Evolutionary conservation across 2,888 invertebrate species (phyloP), one percentile per base, ranked within the genome.

Genomic region (Anticlea derivata): DNA sequence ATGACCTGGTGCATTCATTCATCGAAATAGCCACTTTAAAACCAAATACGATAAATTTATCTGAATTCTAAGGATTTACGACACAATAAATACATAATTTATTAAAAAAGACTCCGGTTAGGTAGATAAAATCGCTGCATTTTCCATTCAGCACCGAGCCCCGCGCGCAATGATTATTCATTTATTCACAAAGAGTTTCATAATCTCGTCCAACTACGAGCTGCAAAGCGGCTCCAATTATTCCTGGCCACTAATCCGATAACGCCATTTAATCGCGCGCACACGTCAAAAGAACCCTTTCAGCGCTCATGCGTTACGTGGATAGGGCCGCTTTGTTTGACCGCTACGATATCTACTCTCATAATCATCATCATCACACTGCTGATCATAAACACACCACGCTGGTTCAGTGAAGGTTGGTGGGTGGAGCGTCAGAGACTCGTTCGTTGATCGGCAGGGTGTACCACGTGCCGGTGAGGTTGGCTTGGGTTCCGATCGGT

Each of bases 211-310:
- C 20, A 50, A 44, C 35, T 47, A 43, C 44, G 46, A 33, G 24
- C 39, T 39, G 39, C 46, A 41, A 57, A 47, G 55, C 50, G 50
- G 53, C 47, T 52, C 50, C 50, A 34, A 59, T 55, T 47, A 52
- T 52, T 58, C 55, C 46, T 47, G 52, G 48, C 52, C 52, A 56
- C 59, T 60, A 63, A 64, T 46, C 55, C 60, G 63, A 60, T 49
- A 54, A 56, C 47, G 50, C 46, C 41, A 53, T 60, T 58, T 34
- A 55, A 60, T 61, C 49, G 48, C 34, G 31, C 39, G 60, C 57
- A 50, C 51, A 55, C 49, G 55, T 47, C 65, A 63, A 60, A 64
- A 53, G 45, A 51, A 54, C 58, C 55, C 61, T 55, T 61, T 65
- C 62, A 56, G 61, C 63, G 57, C 50, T 49, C 46, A 56, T 65